phyloP scores from a whole-genome alignment of 2,888 invertebrate species.

The Cybosia mesomella region DNA sequence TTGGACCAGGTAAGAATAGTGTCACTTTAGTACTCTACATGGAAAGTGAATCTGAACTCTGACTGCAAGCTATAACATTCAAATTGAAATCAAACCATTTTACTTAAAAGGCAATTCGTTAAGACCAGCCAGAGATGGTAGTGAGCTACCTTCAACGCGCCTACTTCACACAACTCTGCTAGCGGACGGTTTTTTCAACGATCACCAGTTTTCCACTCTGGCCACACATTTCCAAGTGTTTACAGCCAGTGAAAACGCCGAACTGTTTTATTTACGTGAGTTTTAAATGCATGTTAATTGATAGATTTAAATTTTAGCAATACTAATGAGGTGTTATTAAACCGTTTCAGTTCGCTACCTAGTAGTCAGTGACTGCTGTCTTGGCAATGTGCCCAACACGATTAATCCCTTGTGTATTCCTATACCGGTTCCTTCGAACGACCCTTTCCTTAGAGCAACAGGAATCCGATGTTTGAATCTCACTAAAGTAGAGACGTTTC shows the following conservation, averaged over 20 bases:
- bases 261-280: constrained; percentile 53
- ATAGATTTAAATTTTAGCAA: background rate
- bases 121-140: constrained; percentile 55
- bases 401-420: constrained; percentile 54
- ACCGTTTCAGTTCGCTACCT: constrained; percentile 45
- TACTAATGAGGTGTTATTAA: background rate
- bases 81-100: background rate
- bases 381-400: constrained; percentile 53
- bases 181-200: constrained; percentile 51
- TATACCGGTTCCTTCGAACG: constrained; percentile 60
- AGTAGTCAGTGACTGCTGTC: constrained; percentile 51
- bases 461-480: constrained; percentile 63
- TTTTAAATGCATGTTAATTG: background rate
- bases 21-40: background rate
- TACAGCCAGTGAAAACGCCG: constrained; percentile 50
- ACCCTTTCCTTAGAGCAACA: constrained; percentile 57
- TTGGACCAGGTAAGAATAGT: constrained; percentile 48
- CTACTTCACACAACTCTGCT: constrained; percentile 55
- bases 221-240: constrained; percentile 47
- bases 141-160: constrained; percentile 58
- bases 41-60: background rate
- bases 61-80: background rate
- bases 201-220: constrained; percentile 54
- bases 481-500: constrained; percentile 61
- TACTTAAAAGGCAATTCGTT: constrained; percentile 44